phyloP scores from a whole-genome alignment of 2,888 invertebrate genomes.

The Ichneumon xanthorius region DNA sequence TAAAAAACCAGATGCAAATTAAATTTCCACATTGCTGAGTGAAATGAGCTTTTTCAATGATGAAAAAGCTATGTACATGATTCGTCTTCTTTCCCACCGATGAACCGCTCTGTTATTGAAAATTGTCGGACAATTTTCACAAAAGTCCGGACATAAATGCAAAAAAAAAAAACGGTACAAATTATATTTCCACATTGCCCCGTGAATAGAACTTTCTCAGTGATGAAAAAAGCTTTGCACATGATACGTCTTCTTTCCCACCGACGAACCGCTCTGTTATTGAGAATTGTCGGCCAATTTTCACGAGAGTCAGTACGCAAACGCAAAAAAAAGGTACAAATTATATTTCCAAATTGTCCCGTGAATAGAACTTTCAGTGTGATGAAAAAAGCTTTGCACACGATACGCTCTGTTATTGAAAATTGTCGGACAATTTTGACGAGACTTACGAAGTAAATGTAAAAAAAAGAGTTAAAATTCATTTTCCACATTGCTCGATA shows the following conservation, averaged over 20 bases:
- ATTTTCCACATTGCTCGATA: background rate
- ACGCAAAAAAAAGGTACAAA: constrained; percentile 17
- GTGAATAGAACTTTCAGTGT: constrained; percentile 2
- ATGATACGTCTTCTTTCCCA: background rate
- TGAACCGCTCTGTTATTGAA: background rate
- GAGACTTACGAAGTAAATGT: background rate
- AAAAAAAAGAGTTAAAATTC: constrained; percentile 31
- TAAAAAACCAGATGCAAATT: constrained; percentile 22
- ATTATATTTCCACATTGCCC: background rate
- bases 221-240: constrained; percentile 28
- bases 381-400: constrained; percentile 22
- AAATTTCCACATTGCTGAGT: background rate
- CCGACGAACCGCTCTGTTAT: background rate
- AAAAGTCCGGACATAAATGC: background rate
- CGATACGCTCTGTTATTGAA: background rate
- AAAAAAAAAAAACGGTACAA: constrained; percentile 31
- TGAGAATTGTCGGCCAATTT: too few relatives aligned
- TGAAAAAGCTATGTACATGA: constrained; percentile 25
- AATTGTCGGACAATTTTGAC: background rate
- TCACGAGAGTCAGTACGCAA: too few relatives aligned
- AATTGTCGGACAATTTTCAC: too few relatives aligned
- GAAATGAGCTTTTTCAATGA: constrained; percentile 17
- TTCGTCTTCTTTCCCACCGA: background rate
- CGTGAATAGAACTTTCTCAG: constrained; percentile 3
- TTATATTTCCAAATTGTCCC: background rate